These are phyloP conservation scores for Tenthredo notha DNA, from an alignment of 2,888 invertebrate genomes.

Conservation along the genomic window DNA sequence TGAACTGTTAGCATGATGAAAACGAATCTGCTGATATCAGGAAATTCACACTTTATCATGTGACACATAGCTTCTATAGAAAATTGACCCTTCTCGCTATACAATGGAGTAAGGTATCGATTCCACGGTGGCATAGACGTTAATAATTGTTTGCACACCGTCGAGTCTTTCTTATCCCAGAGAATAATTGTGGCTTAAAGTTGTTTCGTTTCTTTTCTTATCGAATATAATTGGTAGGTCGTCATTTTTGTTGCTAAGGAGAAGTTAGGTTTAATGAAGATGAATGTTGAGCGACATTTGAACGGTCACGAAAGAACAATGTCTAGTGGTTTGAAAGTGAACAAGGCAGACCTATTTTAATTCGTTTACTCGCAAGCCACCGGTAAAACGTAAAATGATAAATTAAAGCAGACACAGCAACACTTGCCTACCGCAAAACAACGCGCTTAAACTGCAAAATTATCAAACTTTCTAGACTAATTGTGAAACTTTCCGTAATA, in stretches of 20 bases:
- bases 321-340: not conserved
- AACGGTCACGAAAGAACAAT: slow-evolving; percentile 27
- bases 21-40: not conserved
- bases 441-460: slow-evolving; percentile 71
- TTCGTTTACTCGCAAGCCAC: slow-evolving; percentile 30
- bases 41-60: not conserved
- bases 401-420: slow-evolving; percentile 69
- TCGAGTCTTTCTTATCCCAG: not conserved
- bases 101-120: slow-evolving; percentile 20
- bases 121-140: not conserved
- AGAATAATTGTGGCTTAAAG: not conserved
- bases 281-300: slow-evolving; percentile 11
- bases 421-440: slow-evolving; percentile 70
- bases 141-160: slow-evolving; percentile 2
- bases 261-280: not conserved
- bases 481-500: slow-evolving; percentile 73
- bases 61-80: not conserved
- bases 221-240: not conserved
- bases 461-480: slow-evolving; percentile 76
- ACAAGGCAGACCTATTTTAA: slow-evolving; percentile 9
- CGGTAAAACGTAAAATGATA: slow-evolving; percentile 69
- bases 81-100: not conserved
- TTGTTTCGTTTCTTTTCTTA: not conserved
- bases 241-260: not conserved
- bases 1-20: not conserved